phyloP scores from a whole-genome alignment of 2,113 vertebrate species.

The Ptyas mucosa region DNA sequence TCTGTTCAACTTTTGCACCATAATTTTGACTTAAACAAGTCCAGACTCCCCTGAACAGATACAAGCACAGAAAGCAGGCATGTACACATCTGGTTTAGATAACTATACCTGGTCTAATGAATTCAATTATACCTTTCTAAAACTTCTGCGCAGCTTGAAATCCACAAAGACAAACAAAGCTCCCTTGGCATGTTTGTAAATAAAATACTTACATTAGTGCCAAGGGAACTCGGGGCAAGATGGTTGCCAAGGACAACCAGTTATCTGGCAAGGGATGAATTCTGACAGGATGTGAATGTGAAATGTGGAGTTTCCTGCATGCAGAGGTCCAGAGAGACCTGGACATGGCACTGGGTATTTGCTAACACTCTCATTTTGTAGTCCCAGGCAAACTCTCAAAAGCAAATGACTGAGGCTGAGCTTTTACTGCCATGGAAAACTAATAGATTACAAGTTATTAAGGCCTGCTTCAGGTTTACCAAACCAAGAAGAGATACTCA shows the following conservation, averaged over 20 bases:
- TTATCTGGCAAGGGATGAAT: not conserved
- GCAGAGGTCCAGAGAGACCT: not conserved
- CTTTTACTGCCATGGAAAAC: not conserved
- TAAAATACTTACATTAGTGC: not conserved
- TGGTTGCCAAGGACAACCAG: not conserved
- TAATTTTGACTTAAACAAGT: not conserved
- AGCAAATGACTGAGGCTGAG: not conserved
- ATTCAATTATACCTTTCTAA: not conserved
- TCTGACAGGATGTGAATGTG: not conserved
- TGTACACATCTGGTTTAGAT: not conserved
- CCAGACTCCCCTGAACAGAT: not conserved
- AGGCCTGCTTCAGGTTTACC: not conserved
- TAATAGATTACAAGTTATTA: not conserved
- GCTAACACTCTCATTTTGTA: not conserved
- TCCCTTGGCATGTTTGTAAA: not conserved
- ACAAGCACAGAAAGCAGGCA: not conserved
- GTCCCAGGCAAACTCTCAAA: not conserved
- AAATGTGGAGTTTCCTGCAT: not conserved
- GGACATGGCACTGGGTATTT: not conserved
- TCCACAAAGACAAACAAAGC: not conserved
- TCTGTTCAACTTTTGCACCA: not conserved
- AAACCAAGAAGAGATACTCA: not conserved
- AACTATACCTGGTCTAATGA: not conserved
- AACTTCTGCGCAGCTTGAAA: not conserved
- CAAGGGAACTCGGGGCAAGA: not conserved